Evolutionary conservation across 2,797 vertebrate genomes (phyloP).

Genomic region (Gymnoscopelus microlampas): DNA sequence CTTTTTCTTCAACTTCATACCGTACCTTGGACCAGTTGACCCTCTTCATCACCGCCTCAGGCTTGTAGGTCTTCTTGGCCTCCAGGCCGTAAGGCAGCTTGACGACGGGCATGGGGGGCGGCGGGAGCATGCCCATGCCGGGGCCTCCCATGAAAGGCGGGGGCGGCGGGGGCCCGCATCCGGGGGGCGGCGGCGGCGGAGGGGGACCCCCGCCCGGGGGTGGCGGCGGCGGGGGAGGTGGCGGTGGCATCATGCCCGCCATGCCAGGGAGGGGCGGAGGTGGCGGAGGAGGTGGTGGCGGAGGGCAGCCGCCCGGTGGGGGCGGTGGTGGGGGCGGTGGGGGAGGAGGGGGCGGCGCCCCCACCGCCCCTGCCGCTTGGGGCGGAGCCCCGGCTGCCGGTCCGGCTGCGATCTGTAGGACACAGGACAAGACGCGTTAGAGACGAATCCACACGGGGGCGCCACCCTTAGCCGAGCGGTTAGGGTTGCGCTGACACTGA

Average conservation of each 20-base stretch:
- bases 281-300: conserved; percentile 68
- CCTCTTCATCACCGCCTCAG: conserved; percentile 92
- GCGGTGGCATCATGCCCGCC: conserved; percentile 49
- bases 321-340: conserved; percentile 82
- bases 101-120: conserved; percentile 67
- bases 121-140: conserved; percentile 69
- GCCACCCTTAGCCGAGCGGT: not conserved
- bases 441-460: not conserved
- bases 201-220: conserved; percentile 77
- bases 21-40: conserved; percentile 98
- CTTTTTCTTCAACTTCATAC: too few relatives aligned
- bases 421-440: conserved; percentile 25
- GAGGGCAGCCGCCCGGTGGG: conserved; percentile 68
- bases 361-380: conserved; percentile 53
- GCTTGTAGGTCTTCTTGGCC: conserved; percentile 90
- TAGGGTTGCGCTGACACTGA: not conserved
- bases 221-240: conserved; percentile 79
- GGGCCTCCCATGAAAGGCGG: conserved; percentile 74
- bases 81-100: conserved; percentile 92
- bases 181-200: conserved; percentile 84
- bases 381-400: conserved; percentile 64
- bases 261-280: conserved; percentile 70
- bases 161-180: conserved; percentile 78
- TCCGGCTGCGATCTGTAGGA: conserved; percentile 71
- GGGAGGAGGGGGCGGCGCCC: conserved; percentile 57